Evolutionary conservation across 1,140 invertebrate genomes (phyloP), one percentile per base, ranked within the genome.

Genomic region (Ctenoplectra terminalis): DNA sequence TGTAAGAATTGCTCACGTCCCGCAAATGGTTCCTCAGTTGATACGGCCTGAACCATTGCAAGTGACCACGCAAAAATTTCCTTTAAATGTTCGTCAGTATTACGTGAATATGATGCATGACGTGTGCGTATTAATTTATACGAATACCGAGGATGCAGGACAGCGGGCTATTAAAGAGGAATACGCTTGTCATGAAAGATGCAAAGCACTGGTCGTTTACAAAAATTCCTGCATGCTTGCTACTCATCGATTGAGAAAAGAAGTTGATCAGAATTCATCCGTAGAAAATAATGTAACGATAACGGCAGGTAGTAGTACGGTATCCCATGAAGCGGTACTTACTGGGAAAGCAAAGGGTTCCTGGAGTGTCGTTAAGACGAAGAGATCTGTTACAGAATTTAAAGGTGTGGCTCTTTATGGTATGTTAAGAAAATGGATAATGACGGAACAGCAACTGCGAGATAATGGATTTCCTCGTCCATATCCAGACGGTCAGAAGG

Each of bases 51-150:
- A 95, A 81, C 95, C 95, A 0, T 93, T 98, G 56, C 96, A 97
- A 92, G 94, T 96, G 70, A 94, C 97, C 23, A 96, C 95, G 64
- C 96, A 96, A 23, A 98, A 98, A 93, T 97, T 99, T 71, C 96
- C 97, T 8, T 95, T 96, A 50, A 98, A 97, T 86, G 95, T 98
- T 69, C 95, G 98, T 74, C 97, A 98, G 86, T 95, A 96, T 88
- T 98, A 97, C 93, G 95, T 98, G 63, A 97, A 98, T 90, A 94
- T 96, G 90, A 96, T 99, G 94, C 97, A 98, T 64, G 97, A 98
- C 91, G 96, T 98, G 90, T 98, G 96, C 92, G 93, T 97, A 13
- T 96, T 98, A 92, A 96, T 98, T 81, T 97, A 97, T 89, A 92
- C 95, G 0, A 94, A 93, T 69, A 92, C 96, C 81, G 94, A 96